Percentiles rank a stretch among this genome's conserved stretches.
phyloP scores from a whole-genome alignment of 2,797 vertebrate species.

The Takifugu rubripes region DNA sequence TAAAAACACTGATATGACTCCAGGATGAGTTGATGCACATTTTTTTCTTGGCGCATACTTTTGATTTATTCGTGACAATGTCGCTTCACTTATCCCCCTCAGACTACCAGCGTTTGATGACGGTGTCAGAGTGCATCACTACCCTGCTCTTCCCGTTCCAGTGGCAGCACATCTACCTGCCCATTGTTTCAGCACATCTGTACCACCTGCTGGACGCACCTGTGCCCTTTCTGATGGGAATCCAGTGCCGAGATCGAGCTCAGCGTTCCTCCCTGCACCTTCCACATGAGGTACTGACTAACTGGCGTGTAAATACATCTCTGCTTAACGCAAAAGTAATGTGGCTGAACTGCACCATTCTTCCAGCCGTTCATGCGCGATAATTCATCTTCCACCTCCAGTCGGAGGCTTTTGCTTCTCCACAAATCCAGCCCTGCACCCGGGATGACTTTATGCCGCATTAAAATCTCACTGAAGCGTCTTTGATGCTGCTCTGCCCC shows the following conservation, averaged over 20 bases:
- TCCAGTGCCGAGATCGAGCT: conserved; percentile 89
- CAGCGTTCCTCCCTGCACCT: conserved; percentile 93
- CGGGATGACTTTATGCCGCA: conserved; percentile 43
- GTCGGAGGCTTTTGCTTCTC: conserved; percentile 9
- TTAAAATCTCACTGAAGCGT: conserved; percentile 48
- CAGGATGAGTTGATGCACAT: no score
- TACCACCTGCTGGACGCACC: conserved; percentile 96
- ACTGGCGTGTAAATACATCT: neutral
- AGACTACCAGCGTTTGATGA: conserved; percentile 98
- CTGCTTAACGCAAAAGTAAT: no score
- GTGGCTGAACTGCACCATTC: conserved; percentile 10
- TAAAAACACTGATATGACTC: no score
- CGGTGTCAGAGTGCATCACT: conserved; percentile 89
- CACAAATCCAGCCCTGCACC: conserved; percentile 29
- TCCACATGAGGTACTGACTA: conserved; percentile 87
- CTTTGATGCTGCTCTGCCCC: conserved; percentile 62
- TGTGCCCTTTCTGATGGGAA: conserved; percentile 94
- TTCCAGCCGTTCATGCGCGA: conserved; percentile 11
- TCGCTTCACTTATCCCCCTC: conserved; percentile 5
- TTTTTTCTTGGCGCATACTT: neutral
- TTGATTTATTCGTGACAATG: neutral
- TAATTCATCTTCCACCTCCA: conserved; percentile 6
- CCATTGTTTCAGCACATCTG: conserved; percentile 90
- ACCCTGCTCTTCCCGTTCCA: conserved; percentile 95
- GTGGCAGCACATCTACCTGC: conserved; percentile 97